Base-by-base conservation (phyloP, 2,113 vertebrate genomes). In the Chloroceryle aenea region DNA sequence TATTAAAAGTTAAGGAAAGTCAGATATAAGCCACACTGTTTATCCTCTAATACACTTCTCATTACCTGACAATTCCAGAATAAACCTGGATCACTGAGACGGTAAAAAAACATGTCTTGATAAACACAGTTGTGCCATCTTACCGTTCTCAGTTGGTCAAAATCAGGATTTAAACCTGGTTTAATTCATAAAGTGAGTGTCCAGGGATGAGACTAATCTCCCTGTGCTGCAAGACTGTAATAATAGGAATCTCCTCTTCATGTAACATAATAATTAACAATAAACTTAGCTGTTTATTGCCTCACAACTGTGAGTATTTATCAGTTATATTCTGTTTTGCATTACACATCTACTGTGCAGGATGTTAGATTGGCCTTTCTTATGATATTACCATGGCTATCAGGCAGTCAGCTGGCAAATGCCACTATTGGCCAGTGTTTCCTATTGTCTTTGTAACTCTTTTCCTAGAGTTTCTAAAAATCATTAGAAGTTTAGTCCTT, bases 121-220 rank as follows among this genome's bases (percentile, higher is more conserved):
- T 43, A 43, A 58, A 59, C 8, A 38, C 19, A 74, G 6, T 5
- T 2, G 1, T 45, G 20, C 4, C 0, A 1, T 5, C 10, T 73
- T 36, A 50, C 16, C 38, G 27, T n/a, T 32, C 22, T 67, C 7
- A 45, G 15, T 45, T 82, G 26, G 14, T 32, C 77, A 73, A 50
- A 66, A 5, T 3, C 16, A 75, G 23, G 14, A 53, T 42, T 47
- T 64, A 73, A 50, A 36, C 21, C 42, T 36, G 4, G 15, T 48
- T 63, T 58, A 36, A 42, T 32, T 66, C 14, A 19, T 36, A 14
- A 80, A 3, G 7, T 79, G 18, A 30, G 7, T 48, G 14, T 32
- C 10, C 58, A 48, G 12, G 8, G 17, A 88, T 73, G 6, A 26
- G 11, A 36, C 11, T 19, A 16, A 36, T 50, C 3, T 42, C 21